phyloP scores from a whole-genome alignment of 2,888 invertebrate species.

The Clepsis dumicolana region DNA sequence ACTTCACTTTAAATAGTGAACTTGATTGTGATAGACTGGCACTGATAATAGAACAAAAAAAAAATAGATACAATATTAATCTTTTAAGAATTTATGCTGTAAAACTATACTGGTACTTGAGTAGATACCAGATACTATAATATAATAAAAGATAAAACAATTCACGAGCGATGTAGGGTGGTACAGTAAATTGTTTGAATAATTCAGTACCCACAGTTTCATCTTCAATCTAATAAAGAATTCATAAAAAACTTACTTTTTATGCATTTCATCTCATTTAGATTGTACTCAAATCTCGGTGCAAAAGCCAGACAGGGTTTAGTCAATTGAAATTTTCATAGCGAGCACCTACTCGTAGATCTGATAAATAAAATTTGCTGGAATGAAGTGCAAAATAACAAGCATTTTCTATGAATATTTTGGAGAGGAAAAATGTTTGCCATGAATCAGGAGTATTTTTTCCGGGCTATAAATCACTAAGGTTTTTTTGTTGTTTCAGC shows the following conservation, averaged over 20 bases:
- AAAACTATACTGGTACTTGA: background rate
- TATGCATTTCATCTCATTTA: slow-evolving; percentile 24
- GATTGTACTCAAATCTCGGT: slow-evolving; percentile 13
- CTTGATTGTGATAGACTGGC: too few relatives aligned
- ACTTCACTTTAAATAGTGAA: too few relatives aligned
- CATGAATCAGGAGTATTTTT: slow-evolving; percentile 61
- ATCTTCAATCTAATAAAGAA: slow-evolving; percentile 26
- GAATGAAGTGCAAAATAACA: slow-evolving; percentile 14
- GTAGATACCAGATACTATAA: background rate
- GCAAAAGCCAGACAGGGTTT: slow-evolving; percentile 22
- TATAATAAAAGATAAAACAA: background rate
- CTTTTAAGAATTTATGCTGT: too few relatives aligned
- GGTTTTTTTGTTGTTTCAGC: slow-evolving; percentile 54
- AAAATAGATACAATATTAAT: too few relatives aligned
- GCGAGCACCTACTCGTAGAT: background rate
- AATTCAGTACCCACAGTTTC: slow-evolving; percentile 19
- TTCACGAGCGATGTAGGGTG: background rate
- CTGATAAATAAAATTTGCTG: background rate
- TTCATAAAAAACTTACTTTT: slow-evolving; percentile 26
- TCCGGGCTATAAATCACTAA: slow-evolving; percentile 62
- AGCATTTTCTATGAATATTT: slow-evolving; percentile 27
- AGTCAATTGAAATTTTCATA: slow-evolving; percentile 15
- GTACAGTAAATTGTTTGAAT: slow-evolving; percentile 11
- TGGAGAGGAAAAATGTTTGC: slow-evolving; percentile 51
- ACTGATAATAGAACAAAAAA: too few relatives aligned